Evolutionary conservation across 2,797 vertebrate genomes (phyloP).

Genomic region (Bradypodion ventrale): DNA sequence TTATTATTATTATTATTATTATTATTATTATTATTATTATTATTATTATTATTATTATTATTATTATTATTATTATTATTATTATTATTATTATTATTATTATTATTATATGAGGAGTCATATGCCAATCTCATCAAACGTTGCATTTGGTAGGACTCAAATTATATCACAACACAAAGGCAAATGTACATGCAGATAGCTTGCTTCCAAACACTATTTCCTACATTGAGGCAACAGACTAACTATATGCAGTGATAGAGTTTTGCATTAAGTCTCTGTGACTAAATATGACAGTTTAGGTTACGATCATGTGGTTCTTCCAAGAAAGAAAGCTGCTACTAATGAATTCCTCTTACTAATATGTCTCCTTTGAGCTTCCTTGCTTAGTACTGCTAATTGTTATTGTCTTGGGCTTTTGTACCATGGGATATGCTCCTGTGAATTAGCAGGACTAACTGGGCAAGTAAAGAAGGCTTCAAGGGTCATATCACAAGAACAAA

Average conservation of each 20-base stretch:
- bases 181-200: not conserved
- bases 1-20: too few relatives aligned
- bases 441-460: not conserved
- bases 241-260: not conserved
- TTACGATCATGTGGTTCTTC: not conserved
- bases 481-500: not conserved
- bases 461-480: not conserved
- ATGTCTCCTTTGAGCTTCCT: conserved; percentile 4
- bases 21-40: too few relatives aligned
- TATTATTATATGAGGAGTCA: not conserved
- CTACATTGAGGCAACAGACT: not conserved
- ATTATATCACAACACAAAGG: not conserved
- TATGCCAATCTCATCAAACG: not conserved
- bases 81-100: too few relatives aligned
- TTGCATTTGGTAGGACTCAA: not conserved
- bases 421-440: not conserved
- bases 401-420: not conserved
- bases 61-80: too few relatives aligned
- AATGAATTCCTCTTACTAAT: not conserved
- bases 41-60: too few relatives aligned
- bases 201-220: not conserved
- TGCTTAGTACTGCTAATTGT: not conserved
- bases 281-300: not conserved
- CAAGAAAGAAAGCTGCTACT: not conserved
- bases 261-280: not conserved